A percentile compares a stretch with the other conserved stretches of the same genome.
phyloP scores from a whole-genome alignment of 23 tunicate species.

The Trididemnum nubilum region DNA sequence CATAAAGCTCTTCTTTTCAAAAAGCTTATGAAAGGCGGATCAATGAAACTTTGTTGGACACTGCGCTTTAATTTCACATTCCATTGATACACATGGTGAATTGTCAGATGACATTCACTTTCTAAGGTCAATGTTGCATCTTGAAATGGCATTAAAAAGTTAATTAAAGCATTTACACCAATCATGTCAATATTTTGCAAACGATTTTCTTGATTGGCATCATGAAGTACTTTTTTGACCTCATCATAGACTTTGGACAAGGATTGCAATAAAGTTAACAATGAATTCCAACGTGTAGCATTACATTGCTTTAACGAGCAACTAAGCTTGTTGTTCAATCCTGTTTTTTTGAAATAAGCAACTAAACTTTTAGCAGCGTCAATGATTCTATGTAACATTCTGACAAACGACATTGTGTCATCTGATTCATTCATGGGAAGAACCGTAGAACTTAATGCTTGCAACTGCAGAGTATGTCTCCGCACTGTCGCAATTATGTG shows the following conservation, averaged over 20 bases:
- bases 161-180: neutral
- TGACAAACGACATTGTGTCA: neutral
- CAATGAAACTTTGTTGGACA: neutral
- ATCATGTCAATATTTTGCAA: neutral
- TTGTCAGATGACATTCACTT: neutral
- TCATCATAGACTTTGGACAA: too few relatives aligned
- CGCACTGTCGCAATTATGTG: neutral
- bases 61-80: neutral
- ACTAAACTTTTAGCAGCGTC: neutral
- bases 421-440: neutral
- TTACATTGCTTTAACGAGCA: neutral
- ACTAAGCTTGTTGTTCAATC: neutral
- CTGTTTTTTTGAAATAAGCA: neutral
- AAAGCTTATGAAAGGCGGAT: neutral
- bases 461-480: neutral
- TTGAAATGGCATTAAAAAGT: neutral
- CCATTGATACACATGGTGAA: conserved; percentile 6
- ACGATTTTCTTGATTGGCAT: neutral
- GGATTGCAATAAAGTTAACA: neutral
- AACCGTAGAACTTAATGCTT: neutral
- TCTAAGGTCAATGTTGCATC: neutral
- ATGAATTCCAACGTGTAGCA: neutral
- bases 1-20: neutral
- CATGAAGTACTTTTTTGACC: too few relatives aligned
- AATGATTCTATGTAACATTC: too few relatives aligned